Evolutionary conservation across 2,888 invertebrate species (phyloP), one percentile per base, ranked within the genome.

Genomic region (Caenorhabditis sp.): DNA sequence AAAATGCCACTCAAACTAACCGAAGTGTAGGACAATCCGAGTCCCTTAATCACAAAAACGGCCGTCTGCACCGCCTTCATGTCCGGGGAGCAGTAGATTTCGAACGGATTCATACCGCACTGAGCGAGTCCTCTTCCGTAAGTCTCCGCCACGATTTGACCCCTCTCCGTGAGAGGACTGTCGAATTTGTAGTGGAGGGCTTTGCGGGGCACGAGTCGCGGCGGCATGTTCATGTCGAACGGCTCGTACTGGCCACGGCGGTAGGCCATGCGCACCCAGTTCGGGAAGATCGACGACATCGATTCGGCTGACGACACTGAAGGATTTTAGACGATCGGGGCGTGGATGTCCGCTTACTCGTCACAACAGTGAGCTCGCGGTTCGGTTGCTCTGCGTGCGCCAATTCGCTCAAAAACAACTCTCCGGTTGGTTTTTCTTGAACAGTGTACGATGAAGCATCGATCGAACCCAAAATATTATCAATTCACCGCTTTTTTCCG

Each of bases 151-250:
- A 78, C 50, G 24, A 78, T 78, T n/a, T 55, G 56, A 4, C 78
- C 78, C 17, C 73, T 39, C 41, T 78, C 79, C 2, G 75, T 79
- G 3, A 79, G 52, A 15, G 79, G 79, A 0, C 71, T 50, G 61
- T 79, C 79, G 24, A 52, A 66, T 39, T 59, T 48, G 24, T 79
- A 76, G 30, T 76, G 76, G 2, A 46, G 9, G 0, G 61, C 32
- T 22, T 55, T 61, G 5, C 79, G 56, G 22, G 73, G 73, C 1
- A 70, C 43, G 1, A 75, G 17, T 2, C 27, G 39, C 7, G 74
- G 50, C 13, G 75, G 75, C 79, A 79, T 79, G 32, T 79, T 79
- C 56, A 79, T 61, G 46, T 79, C 79, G 37, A 71, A 79, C 7
- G 79, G 79, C 8, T 61, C 24, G 20, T 79, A 79, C 20, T 55